Evolutionary conservation across 1,140 invertebrate genomes (phyloP).

Genomic region (Cryptotermes secundus): DNA sequence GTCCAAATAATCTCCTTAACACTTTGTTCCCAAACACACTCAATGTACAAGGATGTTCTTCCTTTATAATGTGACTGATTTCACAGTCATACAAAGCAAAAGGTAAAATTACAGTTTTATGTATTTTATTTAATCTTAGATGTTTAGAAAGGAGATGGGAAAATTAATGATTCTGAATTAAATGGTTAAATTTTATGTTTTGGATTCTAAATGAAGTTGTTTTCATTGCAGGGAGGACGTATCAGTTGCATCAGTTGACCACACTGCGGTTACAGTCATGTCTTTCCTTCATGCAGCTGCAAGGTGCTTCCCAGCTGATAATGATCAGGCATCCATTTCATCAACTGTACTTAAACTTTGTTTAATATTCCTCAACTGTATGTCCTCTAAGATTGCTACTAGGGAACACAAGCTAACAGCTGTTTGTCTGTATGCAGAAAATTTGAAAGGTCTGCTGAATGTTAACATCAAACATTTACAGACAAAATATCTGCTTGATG

Average conservation of each 20-base stretch:
- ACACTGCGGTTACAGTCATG: not conserved
- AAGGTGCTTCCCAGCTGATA: not conserved
- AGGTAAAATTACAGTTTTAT: no score
- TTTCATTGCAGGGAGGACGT: conserved; percentile 2
- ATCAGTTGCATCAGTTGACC: not conserved
- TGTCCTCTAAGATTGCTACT: not conserved
- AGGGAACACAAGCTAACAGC: not conserved
- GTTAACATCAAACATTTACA: not conserved
- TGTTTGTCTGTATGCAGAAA: not conserved
- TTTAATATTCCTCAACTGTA: not conserved
- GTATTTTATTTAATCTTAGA: no score
- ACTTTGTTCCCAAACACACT: not conserved
- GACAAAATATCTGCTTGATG: not conserved
- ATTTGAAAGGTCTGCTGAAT: not conserved
- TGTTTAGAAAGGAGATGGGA: no score
- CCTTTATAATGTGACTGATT: no score
- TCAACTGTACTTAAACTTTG: not conserved
- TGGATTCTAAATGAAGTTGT: no score
- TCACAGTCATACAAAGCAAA: no score
- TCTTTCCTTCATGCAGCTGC: not conserved
- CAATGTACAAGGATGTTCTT: no score
- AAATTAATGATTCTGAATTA: no score
- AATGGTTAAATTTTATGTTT: no score
- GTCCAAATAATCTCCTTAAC: no score
- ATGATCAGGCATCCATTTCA: not conserved